Evolutionary conservation across 1,140 invertebrate species (phyloP).

Genomic region (Bombus superbus): DNA sequence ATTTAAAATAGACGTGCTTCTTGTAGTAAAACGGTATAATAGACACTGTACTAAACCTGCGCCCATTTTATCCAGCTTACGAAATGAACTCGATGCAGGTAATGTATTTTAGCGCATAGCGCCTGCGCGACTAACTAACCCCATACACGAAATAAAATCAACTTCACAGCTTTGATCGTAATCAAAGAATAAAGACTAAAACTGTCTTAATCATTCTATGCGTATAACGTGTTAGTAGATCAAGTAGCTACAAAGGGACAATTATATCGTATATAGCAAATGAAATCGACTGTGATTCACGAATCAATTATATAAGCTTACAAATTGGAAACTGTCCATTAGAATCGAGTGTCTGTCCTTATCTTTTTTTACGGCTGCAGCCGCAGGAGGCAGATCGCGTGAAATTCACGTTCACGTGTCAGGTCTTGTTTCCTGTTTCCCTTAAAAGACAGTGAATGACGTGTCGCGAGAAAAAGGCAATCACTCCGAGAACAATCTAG

Average conservation of each 20-base stretch:
- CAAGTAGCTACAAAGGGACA: not conserved
- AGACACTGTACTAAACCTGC: slow-evolving; percentile 55
- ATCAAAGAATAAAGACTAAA: slow-evolving; percentile 25
- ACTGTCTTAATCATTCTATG: not conserved
- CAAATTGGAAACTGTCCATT: slow-evolving; percentile 51
- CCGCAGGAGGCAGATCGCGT: slow-evolving; percentile 38
- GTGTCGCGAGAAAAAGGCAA: slow-evolving; percentile 24
- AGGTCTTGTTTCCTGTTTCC: slow-evolving; percentile 29
- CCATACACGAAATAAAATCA: slow-evolving; percentile 5
- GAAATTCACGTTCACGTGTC: slow-evolving; percentile 22
- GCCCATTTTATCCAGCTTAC: slow-evolving; percentile 55
- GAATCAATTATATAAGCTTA: slow-evolving; percentile 51
- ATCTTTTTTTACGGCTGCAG: slow-evolving; percentile 30
- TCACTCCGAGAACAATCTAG: slow-evolving; percentile 43
- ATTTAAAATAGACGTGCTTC: not conserved
- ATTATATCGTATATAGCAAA: not conserved
- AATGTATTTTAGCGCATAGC: slow-evolving; percentile 25
- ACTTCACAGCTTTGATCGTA: not conserved
- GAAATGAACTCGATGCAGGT: slow-evolving; percentile 24
- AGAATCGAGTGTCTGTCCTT: slow-evolving; percentile 37
- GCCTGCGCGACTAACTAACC: slow-evolving; percentile 55
- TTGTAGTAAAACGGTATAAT: slow-evolving; percentile 33
- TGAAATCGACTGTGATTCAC: slow-evolving; percentile 10
- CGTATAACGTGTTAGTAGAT: not conserved
- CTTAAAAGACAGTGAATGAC: slow-evolving; percentile 40